These are phyloP conservation scores for Falco columbarius DNA, from an alignment of 2,797 vertebrate genomes.

Conservation along the genomic window DNA sequence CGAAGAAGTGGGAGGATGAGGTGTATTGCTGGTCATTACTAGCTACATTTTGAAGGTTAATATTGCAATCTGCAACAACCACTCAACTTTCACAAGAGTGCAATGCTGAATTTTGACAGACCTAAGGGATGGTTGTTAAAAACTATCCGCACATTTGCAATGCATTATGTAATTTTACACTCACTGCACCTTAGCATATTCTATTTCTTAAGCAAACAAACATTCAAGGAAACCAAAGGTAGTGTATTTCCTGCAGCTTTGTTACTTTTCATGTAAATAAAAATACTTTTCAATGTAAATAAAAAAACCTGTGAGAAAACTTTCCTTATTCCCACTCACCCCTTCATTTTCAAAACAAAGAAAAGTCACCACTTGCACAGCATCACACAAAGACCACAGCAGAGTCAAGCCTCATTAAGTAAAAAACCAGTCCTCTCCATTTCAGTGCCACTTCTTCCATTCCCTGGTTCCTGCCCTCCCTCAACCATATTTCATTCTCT, in stretches of 20 bases:
- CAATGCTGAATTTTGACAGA: background rate
- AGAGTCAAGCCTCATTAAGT: background rate
- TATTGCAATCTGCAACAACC: background rate
- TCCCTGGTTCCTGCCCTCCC: background rate
- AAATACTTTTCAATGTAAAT: background rate
- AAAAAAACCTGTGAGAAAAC: background rate
- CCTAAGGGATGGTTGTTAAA: background rate
- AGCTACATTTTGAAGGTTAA: background rate
- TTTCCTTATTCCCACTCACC: background rate
- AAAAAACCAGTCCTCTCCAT: background rate
- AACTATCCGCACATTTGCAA: background rate
- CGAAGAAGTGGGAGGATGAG: background rate
- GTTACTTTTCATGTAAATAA: background rate
- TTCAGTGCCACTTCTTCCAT: background rate
- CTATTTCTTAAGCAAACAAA: constrained; percentile 31
- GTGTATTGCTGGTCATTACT: background rate
- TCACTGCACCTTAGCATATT: background rate
- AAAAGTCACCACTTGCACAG: background rate
- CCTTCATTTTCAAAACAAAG: constrained; percentile 4
- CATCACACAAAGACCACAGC: background rate
- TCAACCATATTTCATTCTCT: background rate
- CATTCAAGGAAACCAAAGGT: constrained; percentile 11
- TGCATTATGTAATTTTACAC: background rate
- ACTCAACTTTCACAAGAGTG: background rate
- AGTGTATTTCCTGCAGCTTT: background rate